Conservation (phyloP, 2,888 invertebrate species). For the Drosophila tripunctata region DNA sequence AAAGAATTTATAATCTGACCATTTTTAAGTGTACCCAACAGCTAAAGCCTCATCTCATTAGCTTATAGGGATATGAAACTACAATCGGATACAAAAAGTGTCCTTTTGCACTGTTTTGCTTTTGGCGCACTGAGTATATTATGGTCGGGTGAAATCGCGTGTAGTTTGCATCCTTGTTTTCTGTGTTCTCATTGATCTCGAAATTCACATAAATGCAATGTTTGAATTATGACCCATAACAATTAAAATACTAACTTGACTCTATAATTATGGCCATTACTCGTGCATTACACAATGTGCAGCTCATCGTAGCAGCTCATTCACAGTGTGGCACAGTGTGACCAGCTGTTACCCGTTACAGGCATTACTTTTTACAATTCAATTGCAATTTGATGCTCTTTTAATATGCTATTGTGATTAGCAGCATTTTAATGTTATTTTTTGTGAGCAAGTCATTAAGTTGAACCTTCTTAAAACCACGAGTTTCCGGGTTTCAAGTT, state of each 20-base stretch:
- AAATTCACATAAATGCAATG: constrained; percentile 41
- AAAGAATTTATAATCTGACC: too few relatives aligned
- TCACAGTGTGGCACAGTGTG: constrained; percentile 31
- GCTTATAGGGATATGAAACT: too few relatives aligned
- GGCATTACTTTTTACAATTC: neutral
- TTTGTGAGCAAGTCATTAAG: neutral
- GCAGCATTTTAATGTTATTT: neutral
- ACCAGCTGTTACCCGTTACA: too few relatives aligned
- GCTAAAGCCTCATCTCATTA: too few relatives aligned
- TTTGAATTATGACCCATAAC: constrained; percentile 53
- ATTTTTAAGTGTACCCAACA: too few relatives aligned
- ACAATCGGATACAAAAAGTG: too few relatives aligned
- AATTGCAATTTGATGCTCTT: neutral
- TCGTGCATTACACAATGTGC: constrained; percentile 21
- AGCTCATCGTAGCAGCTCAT: constrained; percentile 7
- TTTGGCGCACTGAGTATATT: too few relatives aligned
- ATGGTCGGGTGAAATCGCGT: too few relatives aligned
- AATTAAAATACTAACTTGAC: constrained; percentile 47
- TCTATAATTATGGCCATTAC: constrained; percentile 36
- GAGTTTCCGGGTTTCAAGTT: neutral
- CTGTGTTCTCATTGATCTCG: constrained; percentile 39
- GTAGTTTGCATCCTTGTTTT: neutral
- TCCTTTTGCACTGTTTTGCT: too few relatives aligned
- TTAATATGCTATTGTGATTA: neutral
- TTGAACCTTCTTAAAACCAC: neutral